These are phyloP conservation scores for Ochotona curzoniae DNA, from an alignment of 2,113 vertebrate species.

Conservation along the genomic window DNA sequence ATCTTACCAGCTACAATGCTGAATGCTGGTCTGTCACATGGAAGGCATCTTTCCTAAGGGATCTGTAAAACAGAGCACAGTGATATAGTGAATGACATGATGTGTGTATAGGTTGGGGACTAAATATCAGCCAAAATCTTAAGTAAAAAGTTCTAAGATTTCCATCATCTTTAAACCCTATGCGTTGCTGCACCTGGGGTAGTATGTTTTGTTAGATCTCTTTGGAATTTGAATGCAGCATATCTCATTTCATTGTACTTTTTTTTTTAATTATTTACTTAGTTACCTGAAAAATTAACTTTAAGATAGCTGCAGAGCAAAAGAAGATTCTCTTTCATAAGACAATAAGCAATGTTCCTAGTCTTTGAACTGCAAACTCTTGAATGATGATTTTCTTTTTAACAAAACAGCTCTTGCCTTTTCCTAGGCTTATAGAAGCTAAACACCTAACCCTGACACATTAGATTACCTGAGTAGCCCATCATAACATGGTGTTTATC, in stretches of 20 bases:
- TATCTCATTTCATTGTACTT: background rate
- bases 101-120: background rate
- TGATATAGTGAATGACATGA: background rate
- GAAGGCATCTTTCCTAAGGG: background rate
- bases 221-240: background rate
- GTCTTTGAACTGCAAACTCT: background rate
- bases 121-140: background rate
- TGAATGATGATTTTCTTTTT: background rate
- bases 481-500: background rate
- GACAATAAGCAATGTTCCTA: no score
- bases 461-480: background rate
- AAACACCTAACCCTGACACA: background rate
- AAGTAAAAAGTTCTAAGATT: background rate
- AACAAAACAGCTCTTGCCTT: background rate
- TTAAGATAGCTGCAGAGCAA: background rate
- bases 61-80: background rate
- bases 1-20: background rate
- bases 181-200: background rate
- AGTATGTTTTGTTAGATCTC: background rate
- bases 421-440: background rate
- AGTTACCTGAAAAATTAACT: background rate
- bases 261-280: background rate
- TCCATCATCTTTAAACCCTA: background rate
- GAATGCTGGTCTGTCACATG: background rate
- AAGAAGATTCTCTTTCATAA: background rate